Evolutionary conservation across 2,888 invertebrate genomes (phyloP).

Genomic region (Esperia sulphurella): DNA sequence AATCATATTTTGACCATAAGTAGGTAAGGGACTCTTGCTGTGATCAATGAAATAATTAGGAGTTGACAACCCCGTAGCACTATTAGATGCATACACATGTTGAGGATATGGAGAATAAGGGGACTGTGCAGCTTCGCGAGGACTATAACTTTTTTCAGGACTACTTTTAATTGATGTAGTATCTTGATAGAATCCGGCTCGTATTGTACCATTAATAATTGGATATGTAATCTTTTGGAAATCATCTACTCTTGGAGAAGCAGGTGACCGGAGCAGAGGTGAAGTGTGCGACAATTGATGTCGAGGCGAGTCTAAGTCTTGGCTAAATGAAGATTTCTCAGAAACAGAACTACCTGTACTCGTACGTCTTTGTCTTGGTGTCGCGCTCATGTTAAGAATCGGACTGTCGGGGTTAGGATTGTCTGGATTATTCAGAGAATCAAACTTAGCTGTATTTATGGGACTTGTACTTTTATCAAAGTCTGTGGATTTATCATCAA

Average conservation of each 20-base stretch:
- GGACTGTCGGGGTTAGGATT: slow-evolving; percentile 65
- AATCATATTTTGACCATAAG: slow-evolving; percentile 70
- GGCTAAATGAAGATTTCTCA: slow-evolving; percentile 88
- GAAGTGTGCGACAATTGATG: slow-evolving; percentile 87
- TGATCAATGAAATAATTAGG: slow-evolving; percentile 68
- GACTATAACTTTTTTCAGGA: slow-evolving; percentile 91
- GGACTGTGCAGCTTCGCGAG: slow-evolving; percentile 83
- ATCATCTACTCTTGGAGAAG: slow-evolving; percentile 86
- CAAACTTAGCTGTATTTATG: slow-evolving; percentile 54
- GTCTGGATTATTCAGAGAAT: slow-evolving; percentile 61
- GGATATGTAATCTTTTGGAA: slow-evolving; percentile 85
- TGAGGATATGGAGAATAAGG: slow-evolving; percentile 69
- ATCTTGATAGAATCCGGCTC: slow-evolving; percentile 94
- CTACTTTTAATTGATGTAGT: slow-evolving; percentile 90
- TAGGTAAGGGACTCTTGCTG: slow-evolving; percentile 65
- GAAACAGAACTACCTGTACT: slow-evolving; percentile 90
- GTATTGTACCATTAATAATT: slow-evolving; percentile 88
- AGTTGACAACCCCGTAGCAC: slow-evolving; percentile 48
- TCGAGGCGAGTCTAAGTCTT: slow-evolving; percentile 86
- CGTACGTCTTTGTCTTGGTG: slow-evolving; percentile 82
- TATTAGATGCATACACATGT: slow-evolving; percentile 68
- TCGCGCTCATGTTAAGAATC: slow-evolving; percentile 44
- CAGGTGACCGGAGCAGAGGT: slow-evolving; percentile 86
- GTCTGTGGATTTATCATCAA: slow-evolving; percentile 61
- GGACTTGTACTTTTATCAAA: slow-evolving; percentile 49